phyloP scores from a whole-genome alignment of 2,797 vertebrate genomes.

The Enoplosus armatus region DNA sequence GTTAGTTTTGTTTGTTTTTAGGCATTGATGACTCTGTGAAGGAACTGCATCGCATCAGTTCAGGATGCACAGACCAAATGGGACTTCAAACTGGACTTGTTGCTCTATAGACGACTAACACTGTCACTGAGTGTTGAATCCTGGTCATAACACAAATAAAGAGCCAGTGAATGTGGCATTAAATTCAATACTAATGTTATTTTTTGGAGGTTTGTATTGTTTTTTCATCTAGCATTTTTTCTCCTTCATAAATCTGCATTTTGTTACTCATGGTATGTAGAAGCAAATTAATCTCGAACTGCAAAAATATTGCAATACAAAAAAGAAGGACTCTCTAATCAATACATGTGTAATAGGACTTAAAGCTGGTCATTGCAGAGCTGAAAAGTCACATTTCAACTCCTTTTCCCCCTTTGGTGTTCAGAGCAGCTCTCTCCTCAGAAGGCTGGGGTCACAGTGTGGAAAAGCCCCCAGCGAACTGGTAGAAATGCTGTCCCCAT shows the following conservation, averaged over 20 bases:
- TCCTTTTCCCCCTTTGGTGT: constrained; percentile 43
- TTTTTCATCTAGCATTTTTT: neutral
- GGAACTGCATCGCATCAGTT: constrained; percentile 7
- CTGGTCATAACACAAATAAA: neutral
- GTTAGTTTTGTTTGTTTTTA: constrained; percentile 54
- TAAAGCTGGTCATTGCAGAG: constrained; percentile 44
- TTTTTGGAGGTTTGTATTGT: neutral
- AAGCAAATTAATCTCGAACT: too few species aligned
- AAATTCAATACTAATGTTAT: neutral
- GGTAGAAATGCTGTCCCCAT: constrained; percentile 83
- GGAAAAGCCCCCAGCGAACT: constrained; percentile 79
- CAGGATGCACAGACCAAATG: constrained; percentile 5
- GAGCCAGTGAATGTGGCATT: neutral
- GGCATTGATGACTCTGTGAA: neutral
- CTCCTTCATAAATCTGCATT: neutral
- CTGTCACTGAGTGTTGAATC: neutral
- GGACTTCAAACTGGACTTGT: constrained; percentile 36
- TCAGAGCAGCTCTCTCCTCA: constrained; percentile 66
- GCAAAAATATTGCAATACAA: too few species aligned
- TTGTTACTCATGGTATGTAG: neutral
- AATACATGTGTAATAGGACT: constrained; percentile 39
- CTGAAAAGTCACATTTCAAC: constrained; percentile 65
- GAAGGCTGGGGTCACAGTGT: constrained; percentile 73
- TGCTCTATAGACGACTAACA: constrained; percentile 11
- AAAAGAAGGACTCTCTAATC: constrained; percentile 32